Percentiles rank a stretch among this genome's conserved stretches.
Evolutionary conservation across 2,888 invertebrate species (phyloP).

Genomic region (Caprella mutica): DNA sequence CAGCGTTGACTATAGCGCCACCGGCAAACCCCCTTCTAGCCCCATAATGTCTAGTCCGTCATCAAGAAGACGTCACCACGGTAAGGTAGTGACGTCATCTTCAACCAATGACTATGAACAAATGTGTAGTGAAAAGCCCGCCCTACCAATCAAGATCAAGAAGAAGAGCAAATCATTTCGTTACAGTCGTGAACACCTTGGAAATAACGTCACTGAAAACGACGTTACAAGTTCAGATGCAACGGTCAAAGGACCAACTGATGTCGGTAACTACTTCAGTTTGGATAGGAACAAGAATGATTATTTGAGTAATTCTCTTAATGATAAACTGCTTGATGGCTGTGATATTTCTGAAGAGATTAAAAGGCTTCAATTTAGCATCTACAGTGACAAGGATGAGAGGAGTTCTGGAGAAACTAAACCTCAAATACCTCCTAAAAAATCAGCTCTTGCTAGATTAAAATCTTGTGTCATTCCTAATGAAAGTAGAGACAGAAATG

Average conservation of each 20-base stretch:
- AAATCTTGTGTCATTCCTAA: too few relatives aligned
- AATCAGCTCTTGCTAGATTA: too few relatives aligned
- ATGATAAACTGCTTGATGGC: too few relatives aligned
- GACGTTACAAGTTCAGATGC: constrained; percentile 21
- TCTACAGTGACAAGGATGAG: constrained; percentile 1
- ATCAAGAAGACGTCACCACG: constrained; percentile 8
- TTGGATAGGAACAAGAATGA: constrained; percentile 17
- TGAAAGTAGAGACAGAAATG: too few relatives aligned
- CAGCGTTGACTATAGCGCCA: too few relatives aligned
- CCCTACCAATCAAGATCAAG: constrained; percentile 26
- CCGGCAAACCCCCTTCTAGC: constrained; percentile 18
- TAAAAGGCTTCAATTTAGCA: too few relatives aligned
- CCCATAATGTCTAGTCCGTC: constrained; percentile 15
- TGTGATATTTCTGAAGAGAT: too few relatives aligned
- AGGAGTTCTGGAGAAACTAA: not conserved
- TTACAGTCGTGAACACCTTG: constrained; percentile 16
- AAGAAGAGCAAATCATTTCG: constrained; percentile 32
- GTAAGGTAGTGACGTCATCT: constrained; percentile 11
- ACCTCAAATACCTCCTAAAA: constrained; percentile 30
- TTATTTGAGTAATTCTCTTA: too few relatives aligned
- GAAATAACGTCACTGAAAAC: constrained; percentile 7
- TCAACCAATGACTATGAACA: constrained; percentile 12
- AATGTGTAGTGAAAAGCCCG: constrained; percentile 25
- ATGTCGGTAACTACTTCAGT: constrained; percentile 29
- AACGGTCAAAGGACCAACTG: constrained; percentile 16